These are phyloP conservation scores for Habropoda laboriosa DNA, from an alignment of 1,140 invertebrate genomes.

Conservation along the genomic window DNA sequence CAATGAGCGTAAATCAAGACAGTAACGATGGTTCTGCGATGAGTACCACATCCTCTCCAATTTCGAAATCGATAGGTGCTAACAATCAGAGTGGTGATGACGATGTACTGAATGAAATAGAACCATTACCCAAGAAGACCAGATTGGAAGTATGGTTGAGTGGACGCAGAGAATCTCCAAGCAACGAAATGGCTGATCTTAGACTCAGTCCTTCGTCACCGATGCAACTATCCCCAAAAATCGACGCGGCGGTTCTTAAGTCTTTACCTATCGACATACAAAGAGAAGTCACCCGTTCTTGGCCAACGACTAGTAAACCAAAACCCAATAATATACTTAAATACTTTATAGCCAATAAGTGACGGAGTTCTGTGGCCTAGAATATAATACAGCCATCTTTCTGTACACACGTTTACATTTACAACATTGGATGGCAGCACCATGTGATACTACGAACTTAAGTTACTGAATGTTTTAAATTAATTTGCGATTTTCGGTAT, in stretches of 20 bases:
- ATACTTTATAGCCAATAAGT: constrained; percentile 80
- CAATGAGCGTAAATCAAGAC: constrained; percentile 77
- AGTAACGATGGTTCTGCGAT: constrained; percentile 71
- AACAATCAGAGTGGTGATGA: constrained; percentile 68
- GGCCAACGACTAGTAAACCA: constrained; percentile 74
- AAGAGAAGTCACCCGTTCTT: constrained; percentile 74
- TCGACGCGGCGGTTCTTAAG: constrained; percentile 71
- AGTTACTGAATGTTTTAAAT: constrained; percentile 37
- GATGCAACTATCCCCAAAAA: constrained; percentile 72
- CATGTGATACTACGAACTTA: constrained; percentile 41
- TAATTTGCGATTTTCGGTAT: constrained; percentile 31
- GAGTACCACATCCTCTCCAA: constrained; percentile 64
- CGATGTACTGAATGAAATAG: constrained; percentile 84
- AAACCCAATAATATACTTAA: constrained; percentile 79
- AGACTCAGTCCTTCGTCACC: constrained; percentile 76
- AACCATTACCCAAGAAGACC: constrained; percentile 87
- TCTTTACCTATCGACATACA: constrained; percentile 75
- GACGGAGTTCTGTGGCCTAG: constrained; percentile 67
- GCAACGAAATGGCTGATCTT: constrained; percentile 78
- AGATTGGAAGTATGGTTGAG: constrained; percentile 81
- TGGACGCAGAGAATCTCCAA: constrained; percentile 77
- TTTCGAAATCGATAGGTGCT: constrained; percentile 54
- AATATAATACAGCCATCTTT: constrained; percentile 53
- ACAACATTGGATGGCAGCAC: constrained; percentile 65
- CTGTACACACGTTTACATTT: constrained; percentile 41